Evolutionary conservation across 2,797 vertebrate genomes (phyloP).

Genomic region (Characodon lateralis): DNA sequence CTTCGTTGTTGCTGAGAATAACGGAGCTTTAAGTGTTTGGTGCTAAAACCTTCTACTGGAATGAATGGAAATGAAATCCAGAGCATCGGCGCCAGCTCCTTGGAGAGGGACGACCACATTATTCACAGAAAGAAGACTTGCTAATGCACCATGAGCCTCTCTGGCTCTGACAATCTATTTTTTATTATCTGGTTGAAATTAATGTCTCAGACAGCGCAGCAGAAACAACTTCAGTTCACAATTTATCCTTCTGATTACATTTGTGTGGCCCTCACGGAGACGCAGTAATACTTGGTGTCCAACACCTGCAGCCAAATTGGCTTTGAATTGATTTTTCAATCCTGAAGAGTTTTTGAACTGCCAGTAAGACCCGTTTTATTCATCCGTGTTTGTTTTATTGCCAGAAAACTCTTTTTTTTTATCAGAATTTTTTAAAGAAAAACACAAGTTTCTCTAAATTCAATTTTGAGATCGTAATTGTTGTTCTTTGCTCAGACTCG

Average conservation of each 20-base stretch:
- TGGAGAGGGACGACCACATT: slow-evolving; percentile 11
- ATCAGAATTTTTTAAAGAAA: no score
- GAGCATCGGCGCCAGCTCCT: neutral
- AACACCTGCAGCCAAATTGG: neutral
- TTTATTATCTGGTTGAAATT: neutral
- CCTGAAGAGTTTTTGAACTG: neutral
- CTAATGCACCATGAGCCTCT: slow-evolving; percentile 22
- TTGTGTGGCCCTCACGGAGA: neutral
- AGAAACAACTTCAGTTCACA: neutral
- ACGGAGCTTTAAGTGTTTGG: slow-evolving; percentile 2
- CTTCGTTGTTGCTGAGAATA: neutral
- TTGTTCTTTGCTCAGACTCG: slow-evolving; percentile 78
- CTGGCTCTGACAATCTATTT: neutral
- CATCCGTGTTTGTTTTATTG: neutral
- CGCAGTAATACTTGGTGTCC: neutral
- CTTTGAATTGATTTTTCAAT: neutral
- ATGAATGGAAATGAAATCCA: slow-evolving; percentile 37
- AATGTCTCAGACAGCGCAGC: neutral
- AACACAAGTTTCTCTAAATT: slow-evolving; percentile 10
- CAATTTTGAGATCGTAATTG: neutral
- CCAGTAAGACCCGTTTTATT: neutral
- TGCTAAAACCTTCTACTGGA: slow-evolving; percentile 37
- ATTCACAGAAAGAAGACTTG: slow-evolving; percentile 17
- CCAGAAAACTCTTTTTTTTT: neutral
- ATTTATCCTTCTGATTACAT: slow-evolving; percentile 10